Base-by-base conservation (phyloP, 2,113 vertebrate species). In the Erinaceus europaeus region DNA sequence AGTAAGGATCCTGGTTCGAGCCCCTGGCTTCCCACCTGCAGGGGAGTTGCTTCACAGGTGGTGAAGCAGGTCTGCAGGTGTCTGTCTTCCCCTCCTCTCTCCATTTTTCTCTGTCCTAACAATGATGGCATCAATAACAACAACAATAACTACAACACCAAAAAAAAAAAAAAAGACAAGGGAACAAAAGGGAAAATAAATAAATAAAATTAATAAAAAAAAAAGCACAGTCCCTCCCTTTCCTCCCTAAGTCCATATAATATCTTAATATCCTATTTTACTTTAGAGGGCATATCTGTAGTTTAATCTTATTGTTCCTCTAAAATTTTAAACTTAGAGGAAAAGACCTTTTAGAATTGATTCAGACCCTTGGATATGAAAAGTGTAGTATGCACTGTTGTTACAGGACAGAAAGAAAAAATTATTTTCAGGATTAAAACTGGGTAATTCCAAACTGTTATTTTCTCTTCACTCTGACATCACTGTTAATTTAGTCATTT, bases 271-370 rank as follows among this genome's bases (percentile, higher is more conserved):
- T n/a, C 62, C 25, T 2, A 15, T 38, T 91, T 93, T 34, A 78
- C 71, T 89, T 76, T 80, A 17, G 68, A 50, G 25, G 2, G 44
- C 8, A 77, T 68, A 73, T 65, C 62, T 77, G 34, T 17, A 67
- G 4, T 77, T 84, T 81, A 80, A 76, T 81, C 57, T 80, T 84
- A 42, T 52, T 82, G 64, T 64, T 52, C 21, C 34, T 71, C 40
- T 72, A 84, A 34, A 50, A 90, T n/a, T 68, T 72, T 55, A 62
- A 88, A 67, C 29, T 71, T 61, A 40, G 55, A 87, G 69, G 25
- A 53, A 80, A 86, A 59, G 82, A 1, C 14, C 64, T 61, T 90
- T 75, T 72, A 77, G 38, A 53, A 89, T 50, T 65, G 25, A 48
- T 42, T 61, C n/a, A n/a, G n/a, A n/a, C 14, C 9, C 18, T 3